Evolutionary conservation across 2,113 vertebrate genomes (phyloP), one percentile per base, ranked within the genome.

Genomic region (Mixornis gularis): DNA sequence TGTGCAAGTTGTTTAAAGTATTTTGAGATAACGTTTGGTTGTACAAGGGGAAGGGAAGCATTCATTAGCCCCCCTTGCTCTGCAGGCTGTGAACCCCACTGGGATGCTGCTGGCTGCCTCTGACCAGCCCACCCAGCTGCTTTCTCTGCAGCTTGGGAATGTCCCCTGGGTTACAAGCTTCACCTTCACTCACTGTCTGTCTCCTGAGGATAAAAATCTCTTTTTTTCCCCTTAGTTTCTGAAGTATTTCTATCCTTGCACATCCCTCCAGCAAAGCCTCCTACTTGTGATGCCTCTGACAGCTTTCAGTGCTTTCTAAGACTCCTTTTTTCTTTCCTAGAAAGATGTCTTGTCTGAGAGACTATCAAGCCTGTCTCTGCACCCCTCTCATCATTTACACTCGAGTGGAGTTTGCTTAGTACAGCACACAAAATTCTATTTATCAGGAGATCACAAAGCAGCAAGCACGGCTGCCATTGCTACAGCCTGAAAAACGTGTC

Each of bases 341-440:
- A 77, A 85, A 88, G 76, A 27, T 26, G 27, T 34, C 44, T 90
- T 62, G 34, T 80, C 84, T 83, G 32, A 62, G 55, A 77, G 49
- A 60, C 34, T 34, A 77, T 65, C 64, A 36, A 36, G 81, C 49
- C 70, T 80, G 46, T 73, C 87, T 86, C 68, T 83, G 44, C 25
- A 48, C 43, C 43, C 46, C 30, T 77, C 71, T 92, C 60, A 60
- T 80, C 77, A 70, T 86, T 77, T 72, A 70, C 65, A 53, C 76
- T 30, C 65, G 55, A 89, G 72, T 66, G 43, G 41, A 86, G 82
- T 53, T 90, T 78, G 62, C 79, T 92, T 79, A 78, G 68, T 36
- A 27, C 48, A 36, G 44, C 22, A 3, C 70, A 84, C 55, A 66
- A 8, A 69, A 72, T 62, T 80, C 59, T 52, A 38, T 78, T 89